Conservation (phyloP, 2,797 vertebrate genomes). For the Gymnoscopelus microlampas region DNA sequence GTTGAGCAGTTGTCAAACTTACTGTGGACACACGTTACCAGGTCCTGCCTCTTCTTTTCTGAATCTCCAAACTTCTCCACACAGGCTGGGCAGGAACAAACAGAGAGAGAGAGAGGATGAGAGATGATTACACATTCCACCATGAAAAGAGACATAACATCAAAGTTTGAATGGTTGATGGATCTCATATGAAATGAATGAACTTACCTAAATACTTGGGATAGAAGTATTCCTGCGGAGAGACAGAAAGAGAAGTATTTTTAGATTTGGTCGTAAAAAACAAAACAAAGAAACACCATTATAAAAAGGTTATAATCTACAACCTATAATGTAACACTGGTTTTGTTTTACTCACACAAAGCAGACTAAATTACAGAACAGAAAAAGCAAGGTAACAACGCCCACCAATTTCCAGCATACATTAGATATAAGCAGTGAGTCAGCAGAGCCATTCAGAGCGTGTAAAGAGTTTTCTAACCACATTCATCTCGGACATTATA, state of each 20-base stretch:
- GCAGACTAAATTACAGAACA: not conserved
- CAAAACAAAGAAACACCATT: too few relatives aligned
- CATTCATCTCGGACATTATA: not conserved
- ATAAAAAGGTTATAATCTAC: too few relatives aligned
- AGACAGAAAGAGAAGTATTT: constrained; percentile 14
- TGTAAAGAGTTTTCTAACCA: not conserved
- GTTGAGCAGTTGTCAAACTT: constrained; percentile 69
- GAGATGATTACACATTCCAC: not conserved
- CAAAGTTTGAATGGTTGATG: not conserved
- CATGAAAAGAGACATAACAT: not conserved
- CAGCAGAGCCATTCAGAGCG: not conserved
- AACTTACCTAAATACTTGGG: constrained; percentile 94
- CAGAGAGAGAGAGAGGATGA: not conserved
- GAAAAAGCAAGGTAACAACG: constrained; percentile 20
- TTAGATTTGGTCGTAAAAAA: too few relatives aligned
- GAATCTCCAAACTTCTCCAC: constrained; percentile 85
- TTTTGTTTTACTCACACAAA: not conserved
- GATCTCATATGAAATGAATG: constrained; percentile 10
- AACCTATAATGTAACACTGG: not conserved
- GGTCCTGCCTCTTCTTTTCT: constrained; percentile 84
- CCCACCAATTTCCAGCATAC: constrained; percentile 8
- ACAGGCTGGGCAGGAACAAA: constrained; percentile 82
- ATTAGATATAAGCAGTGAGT: constrained; percentile 2
- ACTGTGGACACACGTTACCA: constrained; percentile 94
- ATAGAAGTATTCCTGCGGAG: constrained; percentile 93